These are phyloP conservation scores for Cacoxenus indagator DNA, from an alignment of 2,888 invertebrate genomes.

Conservation along the genomic window DNA sequence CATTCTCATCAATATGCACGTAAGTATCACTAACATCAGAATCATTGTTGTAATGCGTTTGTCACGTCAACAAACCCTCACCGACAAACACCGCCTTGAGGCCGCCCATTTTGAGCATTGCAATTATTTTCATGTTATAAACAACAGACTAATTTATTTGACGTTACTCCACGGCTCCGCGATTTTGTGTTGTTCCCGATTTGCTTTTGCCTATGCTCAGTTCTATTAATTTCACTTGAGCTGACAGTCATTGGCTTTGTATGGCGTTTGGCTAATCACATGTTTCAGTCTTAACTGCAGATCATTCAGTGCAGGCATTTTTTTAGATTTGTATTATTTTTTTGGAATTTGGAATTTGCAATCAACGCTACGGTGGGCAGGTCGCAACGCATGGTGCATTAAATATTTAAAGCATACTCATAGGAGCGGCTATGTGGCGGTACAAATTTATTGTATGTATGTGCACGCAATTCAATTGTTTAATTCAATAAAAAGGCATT, in stretches of 20 bases:
- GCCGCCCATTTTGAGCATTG: no score
- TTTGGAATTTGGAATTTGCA: slow-evolving; percentile 42
- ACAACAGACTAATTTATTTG: slow-evolving; percentile 43
- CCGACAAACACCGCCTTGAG: no score
- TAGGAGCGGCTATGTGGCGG: not conserved
- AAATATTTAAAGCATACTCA: not conserved
- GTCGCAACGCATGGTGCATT: not conserved
- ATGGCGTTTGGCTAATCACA: no score
- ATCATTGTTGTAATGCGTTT: no score
- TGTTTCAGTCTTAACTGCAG: not conserved
- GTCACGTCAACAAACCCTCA: no score
- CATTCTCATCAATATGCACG: no score
- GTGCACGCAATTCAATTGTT: slow-evolving; percentile 12
- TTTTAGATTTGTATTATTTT: slow-evolving; percentile 43
- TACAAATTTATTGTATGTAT: not conserved
- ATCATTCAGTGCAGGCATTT: slow-evolving; percentile 9
- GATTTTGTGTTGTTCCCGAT: slow-evolving; percentile 37
- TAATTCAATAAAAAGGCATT: slow-evolving; percentile 38
- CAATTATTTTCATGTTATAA: slow-evolving; percentile 41
- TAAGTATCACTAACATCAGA: no score
- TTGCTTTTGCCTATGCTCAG: slow-evolving; percentile 32
- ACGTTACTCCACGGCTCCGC: slow-evolving; percentile 28
- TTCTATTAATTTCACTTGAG: slow-evolving; percentile 40
- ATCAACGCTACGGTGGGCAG: not conserved
- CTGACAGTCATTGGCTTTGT: not conserved